Conservation (phyloP, 2,113 vertebrate species). For the Cromileptes altivelis region DNA sequence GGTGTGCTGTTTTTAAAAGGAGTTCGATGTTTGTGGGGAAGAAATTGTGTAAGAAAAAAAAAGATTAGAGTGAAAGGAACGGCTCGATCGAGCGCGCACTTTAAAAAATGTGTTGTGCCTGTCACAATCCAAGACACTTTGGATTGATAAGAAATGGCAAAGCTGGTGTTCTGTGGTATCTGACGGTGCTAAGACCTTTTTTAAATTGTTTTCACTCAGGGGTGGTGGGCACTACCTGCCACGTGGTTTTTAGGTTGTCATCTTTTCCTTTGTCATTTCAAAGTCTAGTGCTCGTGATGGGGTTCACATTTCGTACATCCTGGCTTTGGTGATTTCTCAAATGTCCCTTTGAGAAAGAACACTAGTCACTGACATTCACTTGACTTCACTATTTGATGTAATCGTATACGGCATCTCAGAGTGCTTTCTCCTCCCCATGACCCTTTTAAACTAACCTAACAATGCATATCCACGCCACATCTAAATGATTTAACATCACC, state of each 20-base stretch:
- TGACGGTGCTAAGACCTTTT: conserved; percentile 77
- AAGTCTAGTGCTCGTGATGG: conserved; percentile 37
- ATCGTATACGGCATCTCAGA: conserved; percentile 22
- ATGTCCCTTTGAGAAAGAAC: conserved; percentile 31
- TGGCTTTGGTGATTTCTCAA: conserved; percentile 40
- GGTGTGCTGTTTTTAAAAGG: conserved; percentile 66
- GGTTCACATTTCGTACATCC: conserved; percentile 37
- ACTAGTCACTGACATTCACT: conserved; percentile 34
- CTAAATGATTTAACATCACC: conserved; percentile 8
- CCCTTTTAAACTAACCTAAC: conserved; percentile 29
- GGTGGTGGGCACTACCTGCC: conserved; percentile 68
- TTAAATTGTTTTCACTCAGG: conserved; percentile 75
- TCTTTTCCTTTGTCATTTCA: conserved; percentile 57
- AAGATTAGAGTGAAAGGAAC: conserved; percentile 41
- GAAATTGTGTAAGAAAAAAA: conserved; percentile 23
- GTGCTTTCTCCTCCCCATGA: not conserved
- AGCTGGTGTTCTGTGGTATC: conserved; percentile 60
- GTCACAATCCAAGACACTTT: conserved; percentile 59
- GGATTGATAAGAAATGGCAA: conserved; percentile 58
- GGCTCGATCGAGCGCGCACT: conserved; percentile 77
- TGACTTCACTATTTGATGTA: conserved; percentile 20
- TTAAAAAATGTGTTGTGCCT: conserved; percentile 75
- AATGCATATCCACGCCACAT: conserved; percentile 40
- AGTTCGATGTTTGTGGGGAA: conserved; percentile 46
- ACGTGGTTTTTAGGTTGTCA: conserved; percentile 49